Evolutionary conservation across 2,888 invertebrate genomes (phyloP), one percentile per base, ranked within the genome.

Genomic region (Frankliniella fusca): DNA sequence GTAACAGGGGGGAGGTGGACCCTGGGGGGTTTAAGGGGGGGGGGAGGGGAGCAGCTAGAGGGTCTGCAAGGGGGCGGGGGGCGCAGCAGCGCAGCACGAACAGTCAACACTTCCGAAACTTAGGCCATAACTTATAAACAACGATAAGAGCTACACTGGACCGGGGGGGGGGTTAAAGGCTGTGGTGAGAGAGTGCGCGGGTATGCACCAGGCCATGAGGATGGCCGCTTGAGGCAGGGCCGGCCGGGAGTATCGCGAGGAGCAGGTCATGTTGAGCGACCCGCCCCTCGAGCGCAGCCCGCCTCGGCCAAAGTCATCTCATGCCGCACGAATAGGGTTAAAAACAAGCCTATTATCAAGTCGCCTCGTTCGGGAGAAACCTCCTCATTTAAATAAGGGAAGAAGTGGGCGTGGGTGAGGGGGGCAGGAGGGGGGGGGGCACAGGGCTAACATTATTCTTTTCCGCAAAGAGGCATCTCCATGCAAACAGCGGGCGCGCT

Each of bases 21-120:
- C 38, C 38, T 5, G 38, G 2, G 38, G 38, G 38, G 38, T 38
- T 2, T 18, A 18, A 2, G 54, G 12, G 18, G 8, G 54, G 54
- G 15, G 12, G 54, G 15, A 54, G 54, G 54, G 18, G 15, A 1
- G 12, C 54, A 54, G 12, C 18, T 54, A n/a, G n/a, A n/a, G n/a
- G n/a, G n/a, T n/a, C 54, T 54, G 1, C 15, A 70, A 23, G 70
- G 23, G n/a, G 65, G 65, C 9, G n/a, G 65, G 65, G n/a, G 65
- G n/a, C n/a, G n/a, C n/a, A n/a, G n/a, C n/a, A n/a, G n/a, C n/a
- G n/a, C 23, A 23, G 70, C 70, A 61, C 61, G 61, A 61, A 61
- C 70, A 23, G 70, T 76, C 70, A 76, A 76, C 70, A 76, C 70
- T 76, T 76, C 70, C 70, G 9, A 76, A 76, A 76, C 70, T 76